These are phyloP conservation scores for Drosophila lutescens DNA, from an alignment of 2,888 invertebrate genomes.

Conservation along the genomic window DNA sequence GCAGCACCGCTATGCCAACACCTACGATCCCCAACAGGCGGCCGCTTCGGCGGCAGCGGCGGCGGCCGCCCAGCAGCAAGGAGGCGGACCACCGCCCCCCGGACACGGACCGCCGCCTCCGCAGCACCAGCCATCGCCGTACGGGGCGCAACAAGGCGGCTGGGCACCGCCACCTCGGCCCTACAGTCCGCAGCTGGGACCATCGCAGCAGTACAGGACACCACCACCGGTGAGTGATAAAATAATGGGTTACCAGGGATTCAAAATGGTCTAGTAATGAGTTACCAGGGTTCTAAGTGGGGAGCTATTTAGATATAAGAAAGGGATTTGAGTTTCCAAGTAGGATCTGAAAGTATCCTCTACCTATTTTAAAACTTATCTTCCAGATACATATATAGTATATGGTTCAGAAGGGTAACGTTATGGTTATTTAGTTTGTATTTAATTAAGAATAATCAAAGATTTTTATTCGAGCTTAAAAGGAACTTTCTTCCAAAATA, in stretches of 20 bases:
- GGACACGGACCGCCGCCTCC: conserved; percentile 81
- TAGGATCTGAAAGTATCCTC: no score
- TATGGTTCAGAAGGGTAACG: no score
- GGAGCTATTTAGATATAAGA: no score
- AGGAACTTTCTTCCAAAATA: no score
- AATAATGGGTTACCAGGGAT: background rate
- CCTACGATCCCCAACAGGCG: conserved; percentile 84
- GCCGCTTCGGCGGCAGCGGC: conserved; percentile 75
- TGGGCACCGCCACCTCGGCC: conserved; percentile 85
- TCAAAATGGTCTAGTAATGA: no score
- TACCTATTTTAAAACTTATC: no score
- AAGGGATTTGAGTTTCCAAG: no score
- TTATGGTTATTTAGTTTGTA: no score
- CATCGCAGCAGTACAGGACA: conserved; percentile 84
- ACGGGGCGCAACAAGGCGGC: conserved; percentile 83
- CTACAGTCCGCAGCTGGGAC: conserved; percentile 84
- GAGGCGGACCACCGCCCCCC: conserved; percentile 83
- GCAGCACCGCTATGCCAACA: conserved; percentile 84
- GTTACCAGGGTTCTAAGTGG: no score
- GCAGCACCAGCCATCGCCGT: conserved; percentile 84
- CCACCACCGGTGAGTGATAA: conserved; percentile 84
- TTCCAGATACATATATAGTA: no score
- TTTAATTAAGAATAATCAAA: no score
- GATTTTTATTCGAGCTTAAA: no score
- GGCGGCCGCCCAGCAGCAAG: conserved; percentile 84